Evolutionary conservation across 2,113 vertebrate species (phyloP).

Genomic region (Phaetusa simplex): DNA sequence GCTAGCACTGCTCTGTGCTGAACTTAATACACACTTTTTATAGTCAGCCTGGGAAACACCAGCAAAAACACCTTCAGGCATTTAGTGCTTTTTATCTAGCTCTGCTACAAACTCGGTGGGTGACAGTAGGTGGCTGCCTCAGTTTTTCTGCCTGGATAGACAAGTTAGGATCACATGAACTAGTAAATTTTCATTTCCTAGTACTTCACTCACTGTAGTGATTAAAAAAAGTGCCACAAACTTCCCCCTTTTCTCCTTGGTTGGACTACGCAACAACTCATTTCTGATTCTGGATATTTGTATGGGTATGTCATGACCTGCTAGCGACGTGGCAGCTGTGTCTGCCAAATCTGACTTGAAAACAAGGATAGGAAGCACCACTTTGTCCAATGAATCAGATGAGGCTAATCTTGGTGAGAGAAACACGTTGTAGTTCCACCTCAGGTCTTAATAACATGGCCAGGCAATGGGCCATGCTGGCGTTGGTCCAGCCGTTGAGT

Average conservation of each 20-base stretch:
- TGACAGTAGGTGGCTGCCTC: background rate
- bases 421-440: background rate
- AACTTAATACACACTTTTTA: background rate
- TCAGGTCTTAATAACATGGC: background rate
- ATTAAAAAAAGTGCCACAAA: background rate
- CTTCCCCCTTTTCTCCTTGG: background rate
- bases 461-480: background rate
- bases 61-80: background rate
- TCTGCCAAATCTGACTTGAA: background rate
- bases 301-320: too few relatives aligned
- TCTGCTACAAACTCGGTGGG: rapidly evolving
- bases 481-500: rapidly evolving
- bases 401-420: background rate
- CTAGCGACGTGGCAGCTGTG: background rate
- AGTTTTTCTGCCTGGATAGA: background rate
- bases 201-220: background rate
- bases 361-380: background rate
- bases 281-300: background rate
- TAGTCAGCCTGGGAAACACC: background rate
- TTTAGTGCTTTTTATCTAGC: background rate
- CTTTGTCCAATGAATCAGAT: background rate
- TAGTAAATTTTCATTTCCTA: background rate
- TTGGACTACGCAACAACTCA: background rate
- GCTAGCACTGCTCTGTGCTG: background rate
- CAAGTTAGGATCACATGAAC: background rate